Base-by-base conservation (phyloP, 2,797 vertebrate genomes). In the Erpetoichthys calabaricus region DNA sequence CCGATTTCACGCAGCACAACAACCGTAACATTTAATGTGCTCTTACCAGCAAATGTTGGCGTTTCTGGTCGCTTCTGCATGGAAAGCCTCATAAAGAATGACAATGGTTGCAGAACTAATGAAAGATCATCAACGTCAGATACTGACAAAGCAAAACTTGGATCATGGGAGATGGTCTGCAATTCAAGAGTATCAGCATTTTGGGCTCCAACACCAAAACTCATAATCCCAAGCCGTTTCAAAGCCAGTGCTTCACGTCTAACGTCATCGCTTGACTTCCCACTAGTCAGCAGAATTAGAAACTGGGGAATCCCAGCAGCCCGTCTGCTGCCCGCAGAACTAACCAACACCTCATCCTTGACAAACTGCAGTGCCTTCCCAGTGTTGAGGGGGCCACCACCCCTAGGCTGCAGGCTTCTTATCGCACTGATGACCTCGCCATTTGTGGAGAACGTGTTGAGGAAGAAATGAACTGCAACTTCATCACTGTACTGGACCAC, bases 401-500 rank as follows among this genome's bases (percentile, higher is more conserved):
- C 80, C 72, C 94, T 89, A 62, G 89, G 70, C 6, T 76, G 81
- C 73, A 97, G 76, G 56, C 77, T 76, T 57, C 70, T 75, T 55
- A 97, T 67, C 43, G 88, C 87, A 0, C 25, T 73, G 43, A 92
- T 53, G 10, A 96, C 75, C 2, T 88, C 85, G 49, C 76, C 78
- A 63, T 85, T 87, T 60, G 86, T 85, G 64, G 85, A 84, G 5
- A 92, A 77, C 5, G 86, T 83, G 57, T 94, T 93, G 2, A 97
- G 83, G 73, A 90, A 83, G 81, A 99, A 97, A 72, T 91, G 90
- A 0, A 80, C 83, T 53, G 76, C 86, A 55, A 91, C 74, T 62
- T 83, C 74, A 9, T 87, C 89, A 42, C 87, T 95, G 76, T 91
- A 98, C 65, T 99, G 96, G 6, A 88, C 87, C 7, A 97, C 68